Conservation (phyloP, 2,888 invertebrate genomes). For the Neoitamus cyanurus region DNA sequence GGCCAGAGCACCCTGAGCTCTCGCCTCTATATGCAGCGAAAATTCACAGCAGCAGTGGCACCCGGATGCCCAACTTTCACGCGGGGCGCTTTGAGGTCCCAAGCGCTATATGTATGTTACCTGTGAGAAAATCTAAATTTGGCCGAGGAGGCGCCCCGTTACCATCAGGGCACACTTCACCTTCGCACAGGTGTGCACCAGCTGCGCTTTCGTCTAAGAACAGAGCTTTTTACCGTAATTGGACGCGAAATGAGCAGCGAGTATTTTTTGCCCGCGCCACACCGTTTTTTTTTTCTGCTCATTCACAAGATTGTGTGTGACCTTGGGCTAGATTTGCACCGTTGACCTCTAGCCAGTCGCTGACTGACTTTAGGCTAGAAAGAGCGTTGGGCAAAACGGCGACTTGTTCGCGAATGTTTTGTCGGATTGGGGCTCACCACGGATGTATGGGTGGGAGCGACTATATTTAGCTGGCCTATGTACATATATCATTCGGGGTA, state of each 20-base stretch:
- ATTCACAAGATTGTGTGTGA: conserved; percentile 14
- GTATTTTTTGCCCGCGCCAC: background rate
- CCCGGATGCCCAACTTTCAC: background rate
- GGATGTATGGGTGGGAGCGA: background rate
- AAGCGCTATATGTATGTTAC: background rate
- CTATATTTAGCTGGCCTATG: background rate
- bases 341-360: conserved; percentile 13
- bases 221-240: background rate
- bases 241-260: background rate
- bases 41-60: background rate
- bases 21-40: background rate
- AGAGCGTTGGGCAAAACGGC: background rate
- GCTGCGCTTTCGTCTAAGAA: background rate
- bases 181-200: background rate
- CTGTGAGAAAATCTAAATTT: background rate
- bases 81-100: background rate
- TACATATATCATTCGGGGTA: background rate
- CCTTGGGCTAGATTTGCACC: conserved; percentile 37
- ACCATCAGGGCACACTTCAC: background rate
- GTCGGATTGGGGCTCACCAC: background rate
- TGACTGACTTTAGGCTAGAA: conserved; percentile 7
- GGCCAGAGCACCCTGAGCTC: background rate
- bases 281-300: background rate
- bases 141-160: background rate
- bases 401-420: background rate